Evolutionary conservation across 2,113 vertebrate genomes (phyloP), one percentile per base, ranked within the genome.

Genomic region (Rissa tridactyla): DNA sequence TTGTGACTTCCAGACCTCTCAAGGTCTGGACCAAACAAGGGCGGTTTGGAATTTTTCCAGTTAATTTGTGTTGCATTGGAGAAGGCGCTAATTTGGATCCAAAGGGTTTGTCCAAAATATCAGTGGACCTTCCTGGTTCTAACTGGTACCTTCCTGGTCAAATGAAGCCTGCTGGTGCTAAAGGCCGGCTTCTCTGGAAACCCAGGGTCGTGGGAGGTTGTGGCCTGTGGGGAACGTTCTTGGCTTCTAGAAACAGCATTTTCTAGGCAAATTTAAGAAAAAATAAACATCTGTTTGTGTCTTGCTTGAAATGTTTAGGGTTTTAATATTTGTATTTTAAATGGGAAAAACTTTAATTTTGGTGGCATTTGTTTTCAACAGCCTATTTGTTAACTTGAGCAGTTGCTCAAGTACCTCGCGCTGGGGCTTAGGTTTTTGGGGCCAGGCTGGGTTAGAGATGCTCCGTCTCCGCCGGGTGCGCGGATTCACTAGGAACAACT

Each of bases 381-480:
- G 20, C 27, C 7, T 75, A 2, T 70, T 73, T 54, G 62, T 47
- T 78, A 78, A 46, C 22, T 17, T 30, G 49, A 78, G 44, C 27
- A 49, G 30, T 49, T 66, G 64, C 77, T 92, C 3, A 23, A 5
- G 14, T 29, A 23, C 15, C 26, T 66, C 1, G 0, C 0, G 0
- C n/a, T 82, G 38, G 72, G 76, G 52, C 22, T 36, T 30, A 49
- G 46, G 34, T 66, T 86, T 46, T 23, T 18, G 23, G n/a, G 21
- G 73, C 47, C 21, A 21, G 47, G 47, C 47, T 22, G 47, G 47
- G 47, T 49, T 49, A 49, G 47, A 49, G 47, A 22, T 11, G 21
- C 47, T 22, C 47, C 47, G 11, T 49, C 47, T 49, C 21, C 11
- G 5, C 47, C 11, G 47, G 47, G 47, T 22, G 47, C 21, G 47